These are phyloP conservation scores for Steinernema feltiae DNA, from an alignment of 1,140 invertebrate genomes.

Conservation along the genomic window DNA sequence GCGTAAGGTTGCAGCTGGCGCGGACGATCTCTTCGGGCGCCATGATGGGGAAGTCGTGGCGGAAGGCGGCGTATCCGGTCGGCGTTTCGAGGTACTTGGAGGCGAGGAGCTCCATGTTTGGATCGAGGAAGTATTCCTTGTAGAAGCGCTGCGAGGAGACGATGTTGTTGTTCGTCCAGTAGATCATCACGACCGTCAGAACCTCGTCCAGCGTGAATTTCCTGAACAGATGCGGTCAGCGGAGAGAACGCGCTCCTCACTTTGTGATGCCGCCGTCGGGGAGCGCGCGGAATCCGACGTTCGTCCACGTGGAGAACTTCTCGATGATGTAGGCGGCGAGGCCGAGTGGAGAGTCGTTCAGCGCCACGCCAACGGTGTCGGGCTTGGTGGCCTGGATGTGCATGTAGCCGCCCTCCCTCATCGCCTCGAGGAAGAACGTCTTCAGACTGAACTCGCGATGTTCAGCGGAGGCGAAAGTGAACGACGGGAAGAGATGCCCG, in stretches of 20 bases:
- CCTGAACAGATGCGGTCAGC: slow-evolving; percentile 18
- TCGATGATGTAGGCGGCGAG: slow-evolving; percentile 76
- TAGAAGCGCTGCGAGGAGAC: slow-evolving; percentile 36
- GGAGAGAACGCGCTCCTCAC: neutral
- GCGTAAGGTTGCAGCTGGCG: slow-evolving; percentile 58
- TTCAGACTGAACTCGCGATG: slow-evolving; percentile 64
- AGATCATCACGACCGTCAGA: slow-evolving; percentile 80
- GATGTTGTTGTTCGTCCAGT: slow-evolving; percentile 65
- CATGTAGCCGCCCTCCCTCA: slow-evolving; percentile 71
- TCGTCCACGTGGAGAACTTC: slow-evolving; percentile 75
- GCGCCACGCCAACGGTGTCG: slow-evolving; percentile 72
- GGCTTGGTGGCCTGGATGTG: slow-evolving; percentile 78
- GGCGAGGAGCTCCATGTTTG: slow-evolving; percentile 23
- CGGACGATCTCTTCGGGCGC: slow-evolving; percentile 50
- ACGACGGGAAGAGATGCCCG: slow-evolving; percentile 62
- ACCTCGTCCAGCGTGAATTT: slow-evolving; percentile 69
- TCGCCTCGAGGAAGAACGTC: slow-evolving; percentile 59
- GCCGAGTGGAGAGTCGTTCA: slow-evolving; percentile 65
- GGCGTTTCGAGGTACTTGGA: slow-evolving; percentile 44
- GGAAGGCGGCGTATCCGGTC: slow-evolving; percentile 57
- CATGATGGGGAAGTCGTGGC: slow-evolving; percentile 57
- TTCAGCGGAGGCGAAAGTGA: slow-evolving; percentile 64
- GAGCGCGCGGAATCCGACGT: slow-evolving; percentile 59
- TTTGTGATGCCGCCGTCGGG: slow-evolving; percentile 69
- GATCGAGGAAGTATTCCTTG: slow-evolving; percentile 27